Conservation (phyloP, 2,888 invertebrate genomes). For the Erebia palarica region DNA sequence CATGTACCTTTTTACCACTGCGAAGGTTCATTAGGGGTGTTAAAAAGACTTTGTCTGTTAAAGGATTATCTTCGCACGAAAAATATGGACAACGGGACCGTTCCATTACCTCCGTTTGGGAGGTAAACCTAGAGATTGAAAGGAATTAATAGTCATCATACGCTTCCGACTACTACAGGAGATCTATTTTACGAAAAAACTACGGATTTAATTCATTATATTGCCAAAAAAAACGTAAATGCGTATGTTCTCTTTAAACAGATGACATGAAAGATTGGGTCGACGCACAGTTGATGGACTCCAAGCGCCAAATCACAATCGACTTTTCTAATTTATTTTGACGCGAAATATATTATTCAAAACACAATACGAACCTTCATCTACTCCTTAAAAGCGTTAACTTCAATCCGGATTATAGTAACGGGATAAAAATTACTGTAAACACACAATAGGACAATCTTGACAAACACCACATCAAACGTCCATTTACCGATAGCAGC, state of each 20-base stretch:
- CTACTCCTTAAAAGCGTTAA: constrained; percentile 83
- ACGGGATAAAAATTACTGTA: constrained; percentile 80
- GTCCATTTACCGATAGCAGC: constrained; percentile 86
- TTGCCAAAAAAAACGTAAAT: constrained; percentile 61
- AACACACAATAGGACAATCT: constrained; percentile 85
- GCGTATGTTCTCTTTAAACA: constrained; percentile 81
- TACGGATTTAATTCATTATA: constrained; percentile 75
- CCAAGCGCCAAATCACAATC: constrained; percentile 69
- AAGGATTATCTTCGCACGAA: constrained; percentile 67
- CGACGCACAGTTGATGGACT: constrained; percentile 62
- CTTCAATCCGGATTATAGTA: constrained; percentile 75
- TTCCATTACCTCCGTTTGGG: constrained; percentile 78
- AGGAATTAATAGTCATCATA: constrained; percentile 52
- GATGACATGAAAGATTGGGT: constrained; percentile 79
- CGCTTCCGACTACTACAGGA: constrained; percentile 47
- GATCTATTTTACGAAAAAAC: constrained; percentile 55
- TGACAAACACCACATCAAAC: constrained; percentile 85
- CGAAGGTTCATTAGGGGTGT: constrained; percentile 74
- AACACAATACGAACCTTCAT: constrained; percentile 81
- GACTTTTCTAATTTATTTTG: constrained; percentile 41
- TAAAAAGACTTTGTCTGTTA: constrained; percentile 65
- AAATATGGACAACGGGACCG: constrained; percentile 69
- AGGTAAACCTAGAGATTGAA: constrained; percentile 70
- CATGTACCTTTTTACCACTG: constrained; percentile 68
- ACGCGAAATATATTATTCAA: constrained; percentile 48